A percentile compares a stretch with the other conserved stretches of the same genome.
These are phyloP conservation scores for Barbus barbus DNA, from an alignment of 2,113 vertebrate species.

Conservation along the genomic window DNA sequence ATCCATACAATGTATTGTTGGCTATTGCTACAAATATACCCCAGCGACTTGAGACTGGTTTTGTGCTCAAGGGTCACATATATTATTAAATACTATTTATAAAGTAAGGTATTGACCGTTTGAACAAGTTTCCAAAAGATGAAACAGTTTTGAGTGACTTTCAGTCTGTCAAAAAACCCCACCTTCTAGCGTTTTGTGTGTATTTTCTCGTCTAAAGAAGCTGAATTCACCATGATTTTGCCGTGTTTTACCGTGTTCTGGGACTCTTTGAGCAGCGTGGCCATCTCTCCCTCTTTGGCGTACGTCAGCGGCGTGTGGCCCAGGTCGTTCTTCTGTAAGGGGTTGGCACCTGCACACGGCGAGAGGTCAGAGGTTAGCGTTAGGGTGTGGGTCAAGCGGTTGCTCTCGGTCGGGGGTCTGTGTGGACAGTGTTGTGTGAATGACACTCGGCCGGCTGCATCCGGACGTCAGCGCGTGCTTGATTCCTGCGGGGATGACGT, in stretches of 20 bases:
- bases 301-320: conserved; percentile 89
- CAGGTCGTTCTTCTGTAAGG: conserved; percentile 87
- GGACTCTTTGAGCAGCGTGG: conserved; percentile 78
- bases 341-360: conserved; percentile 85
- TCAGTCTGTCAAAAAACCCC: too few species aligned
- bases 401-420: conserved; percentile 20
- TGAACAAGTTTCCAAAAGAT: too few species aligned
- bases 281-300: conserved; percentile 87
- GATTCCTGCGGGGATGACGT: not conserved
- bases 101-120: too few species aligned
- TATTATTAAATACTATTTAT: too few species aligned
- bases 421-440: not conserved
- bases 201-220: not conserved
- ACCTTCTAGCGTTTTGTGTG: not conserved
- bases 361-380: conserved; percentile 62
- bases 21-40: too few species aligned
- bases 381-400: conserved; percentile 22
- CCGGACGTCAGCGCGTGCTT: conserved; percentile 3
- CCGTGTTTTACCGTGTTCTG: conserved; percentile 80
- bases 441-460: conserved; percentile 23
- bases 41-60: too few species aligned
- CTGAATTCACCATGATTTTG: too few species aligned
- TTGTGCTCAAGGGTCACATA: too few species aligned
- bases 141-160: too few species aligned
- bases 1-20: too few species aligned